Percentiles rank a stretch among this genome's conserved stretches.
These are phyloP conservation scores for Poecilobothrus nobilitatus DNA, from an alignment of 2,888 invertebrate genomes.

Conservation along the genomic window DNA sequence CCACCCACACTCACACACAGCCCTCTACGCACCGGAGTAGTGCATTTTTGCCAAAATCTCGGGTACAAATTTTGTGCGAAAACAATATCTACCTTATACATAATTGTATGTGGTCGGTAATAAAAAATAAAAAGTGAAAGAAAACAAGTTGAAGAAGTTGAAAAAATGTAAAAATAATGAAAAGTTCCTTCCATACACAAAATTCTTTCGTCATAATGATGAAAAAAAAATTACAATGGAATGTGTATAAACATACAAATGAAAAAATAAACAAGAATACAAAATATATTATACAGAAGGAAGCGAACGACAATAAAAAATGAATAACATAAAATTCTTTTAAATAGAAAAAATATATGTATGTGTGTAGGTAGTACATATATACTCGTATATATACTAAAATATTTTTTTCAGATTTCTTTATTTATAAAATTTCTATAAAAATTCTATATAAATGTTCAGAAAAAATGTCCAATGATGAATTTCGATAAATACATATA, in stretches of 20 bases:
- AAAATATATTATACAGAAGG: not conserved
- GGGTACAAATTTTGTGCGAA: too few species aligned
- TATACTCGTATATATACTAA: not conserved
- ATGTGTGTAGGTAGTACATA: not conserved
- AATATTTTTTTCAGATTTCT: not conserved
- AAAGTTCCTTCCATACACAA: not conserved
- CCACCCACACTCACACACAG: too few species aligned
- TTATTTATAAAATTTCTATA: not conserved
- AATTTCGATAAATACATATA: too few species aligned
- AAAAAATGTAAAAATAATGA: not conserved
- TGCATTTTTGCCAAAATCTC: too few species aligned
- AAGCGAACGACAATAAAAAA: not conserved
- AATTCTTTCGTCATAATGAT: not conserved
- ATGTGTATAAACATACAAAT: not conserved
- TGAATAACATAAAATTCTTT: not conserved
- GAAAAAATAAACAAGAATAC: not conserved
- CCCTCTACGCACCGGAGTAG: too few species aligned
- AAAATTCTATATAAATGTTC: too few species aligned
- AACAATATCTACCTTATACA: too few species aligned
- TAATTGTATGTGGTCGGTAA: too few species aligned
- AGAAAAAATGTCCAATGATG: too few species aligned
- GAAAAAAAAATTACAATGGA: not conserved
- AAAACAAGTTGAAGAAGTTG: not conserved
- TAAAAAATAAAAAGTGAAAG: not conserved
- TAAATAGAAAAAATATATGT: not conserved